Conservation (phyloP, 37 sponge, comb jelly and placozoan genomes). For the Cliona cf. orientalis region DNA sequence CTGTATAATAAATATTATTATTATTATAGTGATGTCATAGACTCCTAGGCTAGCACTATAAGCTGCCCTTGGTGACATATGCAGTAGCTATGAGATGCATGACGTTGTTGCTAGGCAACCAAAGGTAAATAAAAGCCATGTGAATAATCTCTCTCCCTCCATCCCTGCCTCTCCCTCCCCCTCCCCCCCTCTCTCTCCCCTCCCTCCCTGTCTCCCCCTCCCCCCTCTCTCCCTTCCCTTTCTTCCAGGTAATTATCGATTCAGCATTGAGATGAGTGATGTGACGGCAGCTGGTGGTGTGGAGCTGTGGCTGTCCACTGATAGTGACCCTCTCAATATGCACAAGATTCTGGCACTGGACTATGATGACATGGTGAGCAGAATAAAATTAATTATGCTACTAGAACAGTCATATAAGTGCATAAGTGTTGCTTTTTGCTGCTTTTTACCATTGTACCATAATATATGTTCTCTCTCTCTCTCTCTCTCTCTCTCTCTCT, state of each 20-base stretch:
- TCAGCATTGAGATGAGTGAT: constrained; percentile 11
- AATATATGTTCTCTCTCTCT: neutral
- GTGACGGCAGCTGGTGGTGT: constrained; percentile 15
- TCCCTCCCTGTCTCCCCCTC: no score
- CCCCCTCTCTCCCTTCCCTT: no score
- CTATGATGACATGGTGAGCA: constrained; percentile 11
- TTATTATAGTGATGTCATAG: no score
- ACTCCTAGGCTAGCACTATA: no score
- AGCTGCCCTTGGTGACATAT: no score
- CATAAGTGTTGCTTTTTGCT: neutral
- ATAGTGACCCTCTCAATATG: constrained; percentile 17
- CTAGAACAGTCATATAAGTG: neutral
- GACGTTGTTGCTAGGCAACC: no score
- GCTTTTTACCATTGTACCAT: neutral
- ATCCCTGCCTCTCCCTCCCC: no score
- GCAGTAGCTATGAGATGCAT: no score
- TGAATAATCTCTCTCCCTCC: no score
- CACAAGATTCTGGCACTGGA: neutral
- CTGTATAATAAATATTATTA: no score
- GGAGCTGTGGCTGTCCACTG: constrained; percentile 61
- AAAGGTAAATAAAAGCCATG: no score
- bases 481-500: neutral
- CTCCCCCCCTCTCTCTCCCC: no score
- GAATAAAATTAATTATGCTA: neutral
- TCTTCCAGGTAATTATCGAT: constrained; percentile 21